Evolutionary conservation across 2,888 invertebrate species (phyloP), one percentile per base, ranked within the genome.

Genomic region (Bugula neritina): DNA sequence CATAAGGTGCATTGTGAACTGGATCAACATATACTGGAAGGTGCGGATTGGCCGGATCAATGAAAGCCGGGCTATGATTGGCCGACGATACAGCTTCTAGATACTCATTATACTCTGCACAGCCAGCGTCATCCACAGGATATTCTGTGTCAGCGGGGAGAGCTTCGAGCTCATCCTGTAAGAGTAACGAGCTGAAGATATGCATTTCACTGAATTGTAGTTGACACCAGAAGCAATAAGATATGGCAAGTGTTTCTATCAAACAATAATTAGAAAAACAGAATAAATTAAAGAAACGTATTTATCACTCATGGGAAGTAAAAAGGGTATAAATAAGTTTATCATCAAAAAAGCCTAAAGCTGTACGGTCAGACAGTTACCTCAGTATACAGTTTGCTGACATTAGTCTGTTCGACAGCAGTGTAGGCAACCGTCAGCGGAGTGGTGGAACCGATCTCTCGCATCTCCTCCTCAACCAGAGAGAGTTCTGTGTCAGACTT

Each of bases 121-220:
- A 70, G 52, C 70, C 70, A 23, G 70, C 70, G 29, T 70, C 70
- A 54, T 70, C 70, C 17, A 17, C 25, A 23, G 70, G 70, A 29
- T 70, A 70, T 52, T 70, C 70, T 3, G 52, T 70, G 31, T 63
- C 63, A 27, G 63, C 63, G 3, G 63, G 63, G 1, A 63, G 27
- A 17, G 63, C 27, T 27, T 63, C 63, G 5, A 63, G 31, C 10
- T 63, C 63, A 63, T 63, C 63, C 63, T 63, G 34, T 63, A 27
- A 34, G 1, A 63, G 5, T 17, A 43, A 10, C 43, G 43, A 43
- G 17, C 43, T n/a, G n/a, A n/a, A n/a, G n/a, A n/a, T n/a, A n/a
- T n/a, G n/a, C n/a, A n/a, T n/a, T n/a, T n/a, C n/a, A n/a, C n/a
- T n/a, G n/a, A n/a, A n/a, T n/a, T n/a, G n/a, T n/a, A n/a, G n/a